Percentiles rank a stretch among this genome's conserved stretches.
phyloP scores from a whole-genome alignment of 2,888 invertebrate genomes.

The Acronicta leporina region DNA sequence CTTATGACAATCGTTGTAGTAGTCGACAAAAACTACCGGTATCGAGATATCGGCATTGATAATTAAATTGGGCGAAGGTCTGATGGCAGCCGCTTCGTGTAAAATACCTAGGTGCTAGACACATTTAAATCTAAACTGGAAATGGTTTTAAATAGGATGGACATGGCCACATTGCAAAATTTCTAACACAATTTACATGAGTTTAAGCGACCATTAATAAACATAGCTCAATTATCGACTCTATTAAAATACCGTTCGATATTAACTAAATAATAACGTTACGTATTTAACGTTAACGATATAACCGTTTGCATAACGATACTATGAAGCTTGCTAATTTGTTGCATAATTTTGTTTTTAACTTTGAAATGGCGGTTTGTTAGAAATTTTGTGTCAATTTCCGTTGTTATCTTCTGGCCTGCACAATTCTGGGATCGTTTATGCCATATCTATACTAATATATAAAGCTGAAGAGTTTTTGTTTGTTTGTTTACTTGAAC shows the following conservation, averaged over 20 bases:
- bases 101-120: no score
- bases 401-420: neutral
- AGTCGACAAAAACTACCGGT: no score
- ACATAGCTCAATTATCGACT: conserved; percentile 8
- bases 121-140: no score
- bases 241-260: conserved; percentile 6
- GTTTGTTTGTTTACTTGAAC: no score
- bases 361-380: neutral
- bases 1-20: no score
- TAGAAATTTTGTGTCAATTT: neutral
- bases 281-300: conserved; percentile 13
- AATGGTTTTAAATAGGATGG: no score
- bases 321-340: conserved; percentile 1
- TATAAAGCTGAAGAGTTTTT: no score
- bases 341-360: conserved; percentile 14
- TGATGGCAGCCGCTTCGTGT: no score
- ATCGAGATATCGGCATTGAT: no score
- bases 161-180: neutral
- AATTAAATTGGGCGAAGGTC: no score
- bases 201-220: conserved; percentile 16
- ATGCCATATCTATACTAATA: neutral
- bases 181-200: neutral
- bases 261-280: conserved; percentile 11
- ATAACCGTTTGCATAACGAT: neutral
- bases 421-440: neutral